phyloP scores from a whole-genome alignment of 2,113 vertebrate species.

The Pluvialis apricaria region DNA sequence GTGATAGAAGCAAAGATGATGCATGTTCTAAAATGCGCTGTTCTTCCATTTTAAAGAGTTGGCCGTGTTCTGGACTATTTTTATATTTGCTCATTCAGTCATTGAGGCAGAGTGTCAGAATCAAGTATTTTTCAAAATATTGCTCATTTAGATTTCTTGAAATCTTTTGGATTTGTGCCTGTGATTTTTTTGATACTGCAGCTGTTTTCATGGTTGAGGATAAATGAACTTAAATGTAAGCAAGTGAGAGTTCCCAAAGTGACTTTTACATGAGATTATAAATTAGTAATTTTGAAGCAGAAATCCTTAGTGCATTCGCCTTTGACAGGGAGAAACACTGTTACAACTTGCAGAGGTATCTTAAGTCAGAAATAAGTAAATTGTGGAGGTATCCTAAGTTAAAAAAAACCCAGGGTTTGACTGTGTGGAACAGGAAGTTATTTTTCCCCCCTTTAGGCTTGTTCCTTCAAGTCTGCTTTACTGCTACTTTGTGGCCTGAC shows the following conservation, averaged over 20 bases:
- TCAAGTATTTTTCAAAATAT: neutral
- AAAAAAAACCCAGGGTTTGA: neutral
- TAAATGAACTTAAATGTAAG: neutral
- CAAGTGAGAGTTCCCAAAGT: neutral
- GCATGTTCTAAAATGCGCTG: neutral
- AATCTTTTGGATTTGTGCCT: neutral
- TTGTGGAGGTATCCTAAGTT: neutral
- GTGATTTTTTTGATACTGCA: neutral
- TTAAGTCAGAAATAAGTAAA: neutral
- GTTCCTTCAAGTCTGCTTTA: neutral
- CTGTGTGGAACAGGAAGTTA: neutral
- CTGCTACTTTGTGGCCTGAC: neutral
- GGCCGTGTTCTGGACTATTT: neutral
- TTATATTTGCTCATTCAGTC: neutral
- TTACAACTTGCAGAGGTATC: neutral
- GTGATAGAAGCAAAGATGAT: neutral
- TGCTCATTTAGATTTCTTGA: neutral
- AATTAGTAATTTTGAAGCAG: neutral
- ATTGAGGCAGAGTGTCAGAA: neutral
- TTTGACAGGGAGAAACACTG: neutral
- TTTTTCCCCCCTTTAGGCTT: neutral
- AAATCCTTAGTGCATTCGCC: neutral
- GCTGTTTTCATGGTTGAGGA: neutral
- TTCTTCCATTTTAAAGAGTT: neutral
- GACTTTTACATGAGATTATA: neutral